Evolutionary conservation across 2,797 vertebrate genomes (phyloP).

Genomic region (Peromyscus nudipes): DNA sequence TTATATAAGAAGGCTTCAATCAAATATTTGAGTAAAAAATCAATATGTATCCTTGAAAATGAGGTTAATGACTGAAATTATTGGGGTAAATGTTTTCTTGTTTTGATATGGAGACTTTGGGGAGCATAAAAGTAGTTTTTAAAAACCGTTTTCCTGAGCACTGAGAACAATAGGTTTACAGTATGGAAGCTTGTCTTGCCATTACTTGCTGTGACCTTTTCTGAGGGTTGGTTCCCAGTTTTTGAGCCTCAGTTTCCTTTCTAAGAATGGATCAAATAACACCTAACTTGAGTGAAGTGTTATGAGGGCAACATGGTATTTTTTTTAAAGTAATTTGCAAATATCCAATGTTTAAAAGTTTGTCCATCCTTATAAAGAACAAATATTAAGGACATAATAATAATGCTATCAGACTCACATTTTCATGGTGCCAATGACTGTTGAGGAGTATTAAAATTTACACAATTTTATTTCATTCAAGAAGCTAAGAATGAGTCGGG

Average conservation of each 20-base stretch:
- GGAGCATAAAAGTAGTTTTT: conserved; percentile 3
- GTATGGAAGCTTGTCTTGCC: not conserved
- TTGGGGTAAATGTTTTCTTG: not conserved
- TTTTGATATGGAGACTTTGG: not conserved
- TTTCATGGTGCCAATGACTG: conserved; percentile 32
- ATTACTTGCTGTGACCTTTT: not conserved
- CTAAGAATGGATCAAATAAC: conserved; percentile 15
- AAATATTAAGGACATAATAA: conserved; percentile 16
- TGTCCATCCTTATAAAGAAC: not conserved
- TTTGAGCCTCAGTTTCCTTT: not conserved
- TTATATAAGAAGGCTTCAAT: not conserved
- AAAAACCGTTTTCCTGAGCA: not conserved
- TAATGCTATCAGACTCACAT: not conserved
- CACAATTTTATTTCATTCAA: conserved; percentile 12
- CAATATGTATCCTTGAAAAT: not conserved
- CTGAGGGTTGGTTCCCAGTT: not conserved
- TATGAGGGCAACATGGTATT: not conserved
- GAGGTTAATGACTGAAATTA: not conserved
- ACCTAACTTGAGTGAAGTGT: not conserved
- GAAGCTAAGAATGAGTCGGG: not conserved
- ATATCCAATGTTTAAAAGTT: not conserved
- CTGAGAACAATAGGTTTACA: not conserved
- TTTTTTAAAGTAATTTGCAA: conserved; percentile 2
- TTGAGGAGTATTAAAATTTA: conserved; percentile 11
- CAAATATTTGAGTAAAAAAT: not conserved